These are phyloP conservation scores for Melanotaenia boesemani DNA, from an alignment of 2,797 vertebrate species.

Conservation along the genomic window DNA sequence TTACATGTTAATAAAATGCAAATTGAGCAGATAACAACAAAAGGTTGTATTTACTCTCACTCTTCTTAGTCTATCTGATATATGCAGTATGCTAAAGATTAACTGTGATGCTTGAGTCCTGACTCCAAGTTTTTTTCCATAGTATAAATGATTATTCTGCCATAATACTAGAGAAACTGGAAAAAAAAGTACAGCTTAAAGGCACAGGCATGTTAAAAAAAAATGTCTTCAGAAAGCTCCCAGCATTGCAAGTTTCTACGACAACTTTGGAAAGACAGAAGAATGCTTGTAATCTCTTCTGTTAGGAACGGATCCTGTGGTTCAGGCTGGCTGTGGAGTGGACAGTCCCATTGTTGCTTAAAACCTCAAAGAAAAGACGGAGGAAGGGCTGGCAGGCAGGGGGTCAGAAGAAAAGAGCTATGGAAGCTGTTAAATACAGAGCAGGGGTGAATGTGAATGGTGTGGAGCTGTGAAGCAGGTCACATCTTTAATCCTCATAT, in stretches of 20 bases:
- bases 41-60: neutral
- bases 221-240: slow-evolving; percentile 32
- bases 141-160: neutral
- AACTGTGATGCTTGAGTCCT: neutral
- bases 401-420: slow-evolving; percentile 48
- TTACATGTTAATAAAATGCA: neutral
- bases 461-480: slow-evolving; percentile 43
- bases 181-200: slow-evolving; percentile 11
- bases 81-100: neutral
- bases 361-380: slow-evolving; percentile 84
- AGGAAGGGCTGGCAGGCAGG: slow-evolving; percentile 68
- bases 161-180: neutral
- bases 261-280: slow-evolving; percentile 83
- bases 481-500: slow-evolving; percentile 70
- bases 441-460: slow-evolving; percentile 48
- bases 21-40: neutral
- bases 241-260: slow-evolving; percentile 73
- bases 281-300: slow-evolving; percentile 87
- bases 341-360: slow-evolving; percentile 85
- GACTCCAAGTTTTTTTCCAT: neutral
- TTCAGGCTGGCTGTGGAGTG: slow-evolving; percentile 83
- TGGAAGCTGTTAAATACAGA: slow-evolving; percentile 58
- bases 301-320: slow-evolving; percentile 79
- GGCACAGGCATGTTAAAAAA: slow-evolving; percentile 13
- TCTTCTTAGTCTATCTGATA: neutral